Base-by-base conservation (phyloP, 1,140 invertebrate species). In the Tetramorium alpestre region DNA sequence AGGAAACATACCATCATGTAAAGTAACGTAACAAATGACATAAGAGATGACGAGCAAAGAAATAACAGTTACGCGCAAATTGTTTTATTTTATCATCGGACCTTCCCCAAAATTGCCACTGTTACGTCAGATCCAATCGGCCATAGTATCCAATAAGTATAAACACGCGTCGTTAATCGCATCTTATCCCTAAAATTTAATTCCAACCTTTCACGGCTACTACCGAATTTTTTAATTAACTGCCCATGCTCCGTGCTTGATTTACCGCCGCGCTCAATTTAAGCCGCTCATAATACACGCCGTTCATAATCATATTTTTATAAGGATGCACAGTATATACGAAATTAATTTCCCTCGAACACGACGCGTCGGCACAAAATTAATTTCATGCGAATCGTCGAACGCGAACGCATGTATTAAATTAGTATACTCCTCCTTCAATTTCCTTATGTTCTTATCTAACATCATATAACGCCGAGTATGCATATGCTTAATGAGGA, bases 161-260 rank as follows among this genome's bases (percentile, higher is more conserved):
- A 49, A 58, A 85, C 51, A 54, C 47, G 69, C 65, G 28, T 49
- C 76, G 81, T 89, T 89, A 85, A 90, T 58, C 85, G 85, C 72
- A 47, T 5, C 69, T 73, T 56, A 25, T 28, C 58, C 75, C 41
- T 58, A 62, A 89, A 89, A 90, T 84, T 89, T 87, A 87, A 89
- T 90, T 89, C 77, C 86, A 86, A 62, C 75, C 88, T 67, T 87
- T 89, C 89, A 89, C 85, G 69, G 38, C 33, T 78, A 86, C 89
- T 87, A 84, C 88, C 86, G 88, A 90, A 89, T 90, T 90, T 90
- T 90, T 90, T 89, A 89, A 90, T 90, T 87, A 90, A 81, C 70
- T 77, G 25, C 82, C 51, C 49, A 33, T 22, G 22, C 22, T 62
- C 56, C 28, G 10, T 22, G 49, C 28, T 60, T 73, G 54, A 84